Evolutionary conservation across 2,888 invertebrate species (phyloP), one percentile per base, ranked within the genome.

Genomic region (Gonocerus acuteangulatus): DNA sequence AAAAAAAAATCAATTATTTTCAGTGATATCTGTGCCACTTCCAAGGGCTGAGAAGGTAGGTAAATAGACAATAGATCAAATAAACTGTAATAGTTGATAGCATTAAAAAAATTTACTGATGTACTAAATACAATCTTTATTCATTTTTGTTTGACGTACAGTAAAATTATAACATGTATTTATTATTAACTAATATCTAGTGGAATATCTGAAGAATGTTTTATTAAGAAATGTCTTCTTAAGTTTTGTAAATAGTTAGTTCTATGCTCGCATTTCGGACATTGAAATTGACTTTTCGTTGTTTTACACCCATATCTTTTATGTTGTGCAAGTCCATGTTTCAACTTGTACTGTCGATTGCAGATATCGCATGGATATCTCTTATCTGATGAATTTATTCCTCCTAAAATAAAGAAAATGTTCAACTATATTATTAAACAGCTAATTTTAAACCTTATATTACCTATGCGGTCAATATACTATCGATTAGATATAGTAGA

Each of bases 271-370:
- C 48, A 63, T 9, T 32, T 42, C n/a, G 54, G 16, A 45, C 48
- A 59, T 18, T 59, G 48, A 18, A 32, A 59, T 21, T 48, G 48
- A 4, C 36, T 48, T 59, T 59, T 57, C n/a, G 59, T 60, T 2
- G 65, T 67, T 15, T 27, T 32, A 64, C 68, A 69, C 34, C 65
- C 65, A 54, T 36, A 58, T n/a, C 23, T 54, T 9, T 13, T 54
- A 42, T 54, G 54, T 18, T 58, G 52, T 44, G 27, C 48, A 13
- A 66, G 48, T 44, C 62, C 60, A 13, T 47, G 42, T 39, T 57
- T 64, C 11, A 49, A 47, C 13, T 48, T 48, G 56, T 66, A 66
- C n/a, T 59, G 27, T 56, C 62, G 64, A 9, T 27, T 16, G 48
- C 66, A 66, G 1, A 27, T 21, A n/a, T 59, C 59, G 21, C 65